Evolutionary conservation across 1,140 invertebrate species (phyloP), one percentile per base, ranked within the genome.

Genomic region (Heliconius himera): DNA sequence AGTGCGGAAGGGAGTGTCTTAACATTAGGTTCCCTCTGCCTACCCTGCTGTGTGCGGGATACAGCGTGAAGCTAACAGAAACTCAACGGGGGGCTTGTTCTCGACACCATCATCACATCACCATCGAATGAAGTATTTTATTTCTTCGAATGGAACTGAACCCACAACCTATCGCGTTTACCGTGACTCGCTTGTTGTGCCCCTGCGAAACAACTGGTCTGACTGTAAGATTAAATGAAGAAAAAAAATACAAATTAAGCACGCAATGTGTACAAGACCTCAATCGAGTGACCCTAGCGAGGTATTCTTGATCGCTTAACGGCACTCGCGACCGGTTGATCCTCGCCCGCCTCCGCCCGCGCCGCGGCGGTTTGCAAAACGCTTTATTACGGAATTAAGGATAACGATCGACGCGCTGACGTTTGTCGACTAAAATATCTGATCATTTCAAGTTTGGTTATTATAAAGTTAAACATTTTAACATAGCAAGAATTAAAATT

Each of bases 221-320:
- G 16, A 18, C 16, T 51, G 18, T 18, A 20, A 51, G 18, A 51
- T 51, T 51, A 20, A 56, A 56, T n/a, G 8, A 20, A 54, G 18
- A 54, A 20, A 54, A 54, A 54, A 54, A 20, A 33, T 56, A 56
- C 20, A 26, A 66, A 66, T 11, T 26, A 26, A 29, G 13, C 20
- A 26, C 9, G n/a, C 20, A 9, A 54, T 74, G 73, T 74, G 70
- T 76, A 72, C 36, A 18, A 33, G 36, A 70, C 51, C 74, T 76
- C 60, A 76, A 46, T 54, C 11, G 70, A 76, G 56, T 76, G 66
- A 79, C 79, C 74, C 51, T 56, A 60, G 36, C 51, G 71, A 76
- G 49, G 70, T 73, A 77, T 76, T 76, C 70, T 80, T 22, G 73
- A 74, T 26, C 78, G 73, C 70, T 54, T 80, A 80, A 80, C 79